A percentile compares a stretch with the other conserved stretches of the same genome.
Conservation (phyloP, 2,888 invertebrate species). For the Lasiommata megera region DNA sequence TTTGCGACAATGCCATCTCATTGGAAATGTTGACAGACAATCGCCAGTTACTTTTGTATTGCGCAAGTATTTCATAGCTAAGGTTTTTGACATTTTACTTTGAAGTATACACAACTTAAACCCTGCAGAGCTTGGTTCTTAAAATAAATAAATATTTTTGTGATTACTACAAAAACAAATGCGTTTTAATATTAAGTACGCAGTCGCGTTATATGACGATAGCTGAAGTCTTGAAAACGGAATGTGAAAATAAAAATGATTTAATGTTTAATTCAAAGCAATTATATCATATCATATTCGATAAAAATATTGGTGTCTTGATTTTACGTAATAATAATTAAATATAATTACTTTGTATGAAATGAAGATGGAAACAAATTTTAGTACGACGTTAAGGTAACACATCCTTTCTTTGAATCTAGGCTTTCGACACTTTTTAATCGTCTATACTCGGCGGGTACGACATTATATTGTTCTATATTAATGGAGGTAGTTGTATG, state of each 20-base stretch:
- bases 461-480: background rate
- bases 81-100: too few species aligned
- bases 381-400: background rate
- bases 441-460: background rate
- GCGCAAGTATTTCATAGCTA: too few species aligned
- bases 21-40: too few species aligned
- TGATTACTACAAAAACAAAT: constrained; percentile 11
- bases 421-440: background rate
- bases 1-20: too few species aligned
- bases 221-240: constrained; percentile 43
- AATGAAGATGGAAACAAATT: background rate
- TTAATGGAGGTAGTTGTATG: too few species aligned
- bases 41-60: too few species aligned
- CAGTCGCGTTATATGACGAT: constrained; percentile 25
- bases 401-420: background rate
- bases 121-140: background rate
- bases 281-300: background rate
- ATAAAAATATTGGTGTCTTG: background rate
- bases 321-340: too few species aligned
- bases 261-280: constrained; percentile 1
- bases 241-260: constrained; percentile 43
- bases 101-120: background rate
- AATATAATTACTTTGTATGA: background rate
- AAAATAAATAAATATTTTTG: constrained; percentile 12
- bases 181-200: constrained; percentile 43